phyloP scores from a whole-genome alignment of 2,113 vertebrate species.

The Pelmatolapia mariae region DNA sequence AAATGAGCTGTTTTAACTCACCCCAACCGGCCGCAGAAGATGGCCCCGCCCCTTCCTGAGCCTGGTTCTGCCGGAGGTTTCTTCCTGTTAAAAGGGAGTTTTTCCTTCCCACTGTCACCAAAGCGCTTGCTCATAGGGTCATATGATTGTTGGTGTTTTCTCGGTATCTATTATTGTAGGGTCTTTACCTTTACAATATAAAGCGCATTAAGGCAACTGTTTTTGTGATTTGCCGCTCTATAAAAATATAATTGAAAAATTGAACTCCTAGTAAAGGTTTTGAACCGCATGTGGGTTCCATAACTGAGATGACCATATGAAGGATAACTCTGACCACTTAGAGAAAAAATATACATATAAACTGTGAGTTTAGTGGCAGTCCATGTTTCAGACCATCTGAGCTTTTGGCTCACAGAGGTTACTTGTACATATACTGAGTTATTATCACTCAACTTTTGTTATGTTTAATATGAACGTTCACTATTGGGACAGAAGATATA shows the following conservation, averaged over 20 bases:
- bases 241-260: neutral
- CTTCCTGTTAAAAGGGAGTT: neutral
- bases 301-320: neutral
- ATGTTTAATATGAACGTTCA: neutral
- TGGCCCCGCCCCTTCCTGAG: neutral
- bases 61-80: neutral
- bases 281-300: neutral
- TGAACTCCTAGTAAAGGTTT: neutral
- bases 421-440: neutral
- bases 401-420: neutral
- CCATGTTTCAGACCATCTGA: neutral
- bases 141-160: neutral
- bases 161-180: neutral
- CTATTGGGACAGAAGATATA: neutral
- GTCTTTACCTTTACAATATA: neutral
- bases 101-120: neutral
- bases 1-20: neutral
- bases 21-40: fast-evolving
- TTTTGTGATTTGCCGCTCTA: neutral
- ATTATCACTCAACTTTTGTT: neutral
- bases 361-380: neutral
- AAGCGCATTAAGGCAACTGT: neutral
- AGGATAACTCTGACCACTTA: neutral
- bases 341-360: fast-evolving
- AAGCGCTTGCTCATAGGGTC: neutral